Evolutionary conservation across 2,797 vertebrate genomes (phyloP), one percentile per base, ranked within the genome.

Genomic region (Podargus strigoides): DNA sequence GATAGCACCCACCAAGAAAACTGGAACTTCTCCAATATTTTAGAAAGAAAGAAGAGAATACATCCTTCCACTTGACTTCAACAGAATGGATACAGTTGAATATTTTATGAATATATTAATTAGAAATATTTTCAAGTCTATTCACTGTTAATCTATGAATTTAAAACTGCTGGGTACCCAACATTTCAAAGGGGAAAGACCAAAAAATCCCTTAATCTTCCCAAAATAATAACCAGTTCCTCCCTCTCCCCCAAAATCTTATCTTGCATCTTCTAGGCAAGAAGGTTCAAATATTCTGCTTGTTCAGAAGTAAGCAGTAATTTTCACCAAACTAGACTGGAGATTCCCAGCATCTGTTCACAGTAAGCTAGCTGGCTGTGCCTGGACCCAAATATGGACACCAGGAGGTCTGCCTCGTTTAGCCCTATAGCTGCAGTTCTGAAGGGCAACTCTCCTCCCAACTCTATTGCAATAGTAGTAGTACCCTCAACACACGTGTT

Each of bases 21-120:
- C 32, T 87, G 85, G 79, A 94, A 87, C 32, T 70, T 14, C 27
- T 93, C 78, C 82, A 91, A 8, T 80, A 89, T 70, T 90, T 92
- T 66, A 92, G 47, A 89, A 26, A 23, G 19, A 94, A 89, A 76
- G 84, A 92, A 47, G 81, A 89, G 60, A 91, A 80, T 47, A 79
- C 28, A 53, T 69, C 63, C 47, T 96, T 96, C 59, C 63, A 77
- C 67, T 77, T 82, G 60, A 85, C 18, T 96, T 80, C 82, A 92
- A n/a, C 72, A 87, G 78, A 94, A 95, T 70, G 47, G 55, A 86
- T 79, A 72, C 9, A 68, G 14, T n/a, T 74, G 60, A 87, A 87
- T 52, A 66, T 21, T 76, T 58, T 76, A 72, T 55, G 44, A 92
- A 70, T 83, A 79, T 32, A 87, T 49, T 79, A 76, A 80, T 89